Base-by-base conservation (phyloP, 2,113 vertebrate species). In the Centropus bengalensis region DNA sequence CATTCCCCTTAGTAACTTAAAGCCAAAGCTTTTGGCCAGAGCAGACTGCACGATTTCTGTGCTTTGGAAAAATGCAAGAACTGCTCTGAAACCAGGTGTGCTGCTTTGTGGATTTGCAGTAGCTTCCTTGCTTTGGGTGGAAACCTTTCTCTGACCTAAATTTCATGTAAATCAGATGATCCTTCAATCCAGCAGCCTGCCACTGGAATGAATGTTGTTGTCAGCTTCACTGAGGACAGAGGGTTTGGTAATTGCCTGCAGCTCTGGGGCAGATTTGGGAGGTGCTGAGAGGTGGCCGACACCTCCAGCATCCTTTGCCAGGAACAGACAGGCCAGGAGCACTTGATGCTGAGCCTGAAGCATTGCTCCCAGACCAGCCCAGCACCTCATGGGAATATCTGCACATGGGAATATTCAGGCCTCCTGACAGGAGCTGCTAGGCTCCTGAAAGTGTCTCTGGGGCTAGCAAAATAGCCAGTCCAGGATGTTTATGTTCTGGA, bases 281-380 rank as follows among this genome's bases (percentile, higher is more conserved):
- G 8, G 1, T 70, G 22, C 38, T 0, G 0, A 47, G 52, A 71
- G 21, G 8, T 20, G 5, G 6, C 13, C 1, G 1, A 4, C 17
- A 58, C 16, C 14, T 14, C 19, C 7, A 2, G 14, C 33, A 20
- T 4, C 22, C 21, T 19, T 62, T 0, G 0, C 14, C 5, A 3
- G 21, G 7, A 8, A 10, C 1, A 3, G 17, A 22, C 20, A 33
- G 30, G 12, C 10, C 45, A 75, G 74, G 11, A 62, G 7, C 10
- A 13, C 27, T 14, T 84, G 30, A 12, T 64, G 54, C 28, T 51
- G 24, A 10, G 8, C 3, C n/a, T 26, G 22, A 4, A 44, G 7
- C 21, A n/a, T 44, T 42, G 24, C 20, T 63, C 21, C 56, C 49
- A 55, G 23, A 45, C 14, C 20, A 24, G 16, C 2, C 8, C 21